Evolutionary conservation across 2,113 vertebrate species (phyloP).

Genomic region (Callocephalon fimbriatum): DNA sequence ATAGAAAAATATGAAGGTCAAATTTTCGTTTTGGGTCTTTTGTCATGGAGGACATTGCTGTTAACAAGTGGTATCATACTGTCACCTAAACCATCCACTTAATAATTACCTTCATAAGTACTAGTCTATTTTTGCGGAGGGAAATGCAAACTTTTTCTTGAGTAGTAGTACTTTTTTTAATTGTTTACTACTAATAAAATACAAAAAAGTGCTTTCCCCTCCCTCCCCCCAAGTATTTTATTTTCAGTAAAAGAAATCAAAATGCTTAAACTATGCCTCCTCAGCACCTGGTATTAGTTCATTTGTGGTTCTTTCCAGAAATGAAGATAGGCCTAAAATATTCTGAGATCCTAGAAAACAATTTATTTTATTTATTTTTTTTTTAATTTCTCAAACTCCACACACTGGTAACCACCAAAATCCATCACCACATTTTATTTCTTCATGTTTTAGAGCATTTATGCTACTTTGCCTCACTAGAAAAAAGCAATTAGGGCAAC

Average conservation of each 20-base stretch:
- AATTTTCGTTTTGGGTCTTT: neutral
- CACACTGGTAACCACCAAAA: neutral
- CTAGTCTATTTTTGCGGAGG: neutral
- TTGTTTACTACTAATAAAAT: neutral
- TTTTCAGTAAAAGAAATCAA: neutral
- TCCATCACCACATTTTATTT: neutral
- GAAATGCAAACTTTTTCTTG: neutral
- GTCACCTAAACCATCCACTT: neutral
- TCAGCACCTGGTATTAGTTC: neutral
- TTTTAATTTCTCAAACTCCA: neutral
- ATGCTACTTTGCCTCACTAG: neutral
- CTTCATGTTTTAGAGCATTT: neutral
- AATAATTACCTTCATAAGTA: neutral
- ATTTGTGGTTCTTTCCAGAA: neutral
- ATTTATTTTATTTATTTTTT: neutral
- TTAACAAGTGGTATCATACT: neutral
- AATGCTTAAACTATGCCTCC: neutral
- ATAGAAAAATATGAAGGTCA: neutral
- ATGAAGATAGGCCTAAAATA: neutral
- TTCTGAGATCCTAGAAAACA: neutral
- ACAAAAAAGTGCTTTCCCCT: neutral
- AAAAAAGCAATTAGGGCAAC: neutral
- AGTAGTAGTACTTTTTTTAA: neutral
- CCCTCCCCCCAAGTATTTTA: neutral
- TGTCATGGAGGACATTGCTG: neutral